These are phyloP conservation scores for Peribatodes rhomboidaria DNA, from an alignment of 2,888 invertebrate species.

Conservation along the genomic window DNA sequence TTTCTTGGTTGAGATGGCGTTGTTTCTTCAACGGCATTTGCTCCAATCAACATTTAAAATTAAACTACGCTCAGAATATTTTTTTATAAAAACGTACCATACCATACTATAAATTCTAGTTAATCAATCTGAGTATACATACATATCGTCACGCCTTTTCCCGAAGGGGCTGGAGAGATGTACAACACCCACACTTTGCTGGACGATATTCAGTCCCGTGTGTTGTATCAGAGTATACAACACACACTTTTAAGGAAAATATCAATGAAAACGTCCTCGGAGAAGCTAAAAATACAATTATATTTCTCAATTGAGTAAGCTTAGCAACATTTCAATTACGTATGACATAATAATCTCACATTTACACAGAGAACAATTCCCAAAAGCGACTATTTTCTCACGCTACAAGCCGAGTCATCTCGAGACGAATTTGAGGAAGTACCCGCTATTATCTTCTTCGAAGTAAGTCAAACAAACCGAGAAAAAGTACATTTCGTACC, in stretches of 20 bases:
- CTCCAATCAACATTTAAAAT: background rate
- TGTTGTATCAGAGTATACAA: too few species aligned
- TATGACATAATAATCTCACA: constrained; percentile 48
- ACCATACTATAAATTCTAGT: too few species aligned
- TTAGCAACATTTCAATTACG: constrained; percentile 40
- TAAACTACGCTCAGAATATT: background rate
- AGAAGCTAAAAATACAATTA: constrained; percentile 21
- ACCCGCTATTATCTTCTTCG: constrained; percentile 75
- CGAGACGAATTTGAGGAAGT: constrained; percentile 81
- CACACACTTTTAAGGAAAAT: background rate
- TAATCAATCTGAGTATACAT: background rate
- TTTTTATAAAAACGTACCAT: background rate
- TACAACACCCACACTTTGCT: too few species aligned
- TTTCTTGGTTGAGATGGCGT: background rate
- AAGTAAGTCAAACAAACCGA: constrained; percentile 69
- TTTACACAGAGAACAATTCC: constrained; percentile 50
- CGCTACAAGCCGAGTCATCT: constrained; percentile 74
- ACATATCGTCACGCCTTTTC: too few species aligned
- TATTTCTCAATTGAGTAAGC: constrained; percentile 24
- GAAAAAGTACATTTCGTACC: constrained; percentile 42
- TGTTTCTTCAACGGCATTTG: constrained; percentile 2
- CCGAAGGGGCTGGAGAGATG: too few species aligned
- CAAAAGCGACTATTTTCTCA: constrained; percentile 67
- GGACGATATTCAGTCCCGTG: too few species aligned
- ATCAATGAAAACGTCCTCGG: constrained; percentile 18